Evolutionary conservation across 2,888 invertebrate genomes (phyloP).

Genomic region (Mayetiola destructor): DNA sequence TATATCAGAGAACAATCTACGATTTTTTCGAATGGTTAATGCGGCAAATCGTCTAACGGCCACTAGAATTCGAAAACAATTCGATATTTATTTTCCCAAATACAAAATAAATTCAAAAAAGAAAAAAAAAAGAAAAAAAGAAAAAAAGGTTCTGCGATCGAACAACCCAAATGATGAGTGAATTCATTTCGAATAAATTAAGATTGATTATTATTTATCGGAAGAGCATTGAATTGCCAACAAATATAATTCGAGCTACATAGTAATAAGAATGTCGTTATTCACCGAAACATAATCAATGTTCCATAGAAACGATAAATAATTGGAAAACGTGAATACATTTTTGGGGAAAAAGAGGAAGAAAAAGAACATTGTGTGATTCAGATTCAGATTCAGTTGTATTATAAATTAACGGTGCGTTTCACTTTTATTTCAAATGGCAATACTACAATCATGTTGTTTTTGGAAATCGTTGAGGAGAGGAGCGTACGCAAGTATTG

Average conservation of each 20-base stretch:
- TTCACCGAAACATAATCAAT: neutral
- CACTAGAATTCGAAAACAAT: neutral
- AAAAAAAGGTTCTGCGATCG: neutral
- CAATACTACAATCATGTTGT: conserved; percentile 31
- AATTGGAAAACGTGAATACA: neutral
- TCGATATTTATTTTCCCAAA: no score
- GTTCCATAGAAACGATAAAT: neutral
- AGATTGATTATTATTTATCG: no score
- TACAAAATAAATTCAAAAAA: no score
- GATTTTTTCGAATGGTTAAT: neutral
- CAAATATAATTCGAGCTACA: neutral
- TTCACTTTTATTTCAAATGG: conserved; percentile 21
- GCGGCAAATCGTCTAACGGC: neutral
- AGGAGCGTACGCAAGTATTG: conserved; percentile 29
- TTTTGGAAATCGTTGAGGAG: conserved; percentile 31
- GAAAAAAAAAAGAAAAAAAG: neutral
- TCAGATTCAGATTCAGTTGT: neutral
- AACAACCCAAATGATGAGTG: no score
- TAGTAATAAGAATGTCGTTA: neutral
- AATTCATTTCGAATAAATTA: no score
- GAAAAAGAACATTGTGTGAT: neutral
- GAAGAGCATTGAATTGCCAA: neutral
- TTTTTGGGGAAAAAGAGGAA: neutral
- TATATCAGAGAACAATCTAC: neutral
- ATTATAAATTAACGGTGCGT: neutral